These are phyloP conservation scores for Eira barbara DNA, from an alignment of 2,113 vertebrate genomes.

Conservation along the genomic window DNA sequence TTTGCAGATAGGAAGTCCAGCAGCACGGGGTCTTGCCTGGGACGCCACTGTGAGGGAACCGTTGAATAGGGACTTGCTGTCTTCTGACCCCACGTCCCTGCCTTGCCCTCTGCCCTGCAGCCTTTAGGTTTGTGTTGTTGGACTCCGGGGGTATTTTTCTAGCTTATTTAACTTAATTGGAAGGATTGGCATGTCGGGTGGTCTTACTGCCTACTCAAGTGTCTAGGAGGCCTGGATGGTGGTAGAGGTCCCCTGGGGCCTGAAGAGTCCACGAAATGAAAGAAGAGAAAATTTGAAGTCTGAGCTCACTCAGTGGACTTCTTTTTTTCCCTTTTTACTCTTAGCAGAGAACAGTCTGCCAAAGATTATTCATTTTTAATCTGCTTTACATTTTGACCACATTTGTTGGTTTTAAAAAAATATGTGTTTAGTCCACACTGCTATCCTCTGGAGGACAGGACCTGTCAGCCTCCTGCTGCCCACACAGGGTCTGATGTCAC, in stretches of 20 bases:
- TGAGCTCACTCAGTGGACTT: neutral
- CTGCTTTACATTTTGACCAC: neutral
- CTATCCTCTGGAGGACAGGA: neutral
- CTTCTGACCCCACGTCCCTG: neutral
- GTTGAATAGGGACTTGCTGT: rapidly evolving
- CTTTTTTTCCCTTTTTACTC: neutral
- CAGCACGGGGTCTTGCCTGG: neutral
- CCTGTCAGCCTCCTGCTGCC: neutral
- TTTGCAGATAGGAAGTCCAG: neutral
- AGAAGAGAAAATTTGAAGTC: neutral
- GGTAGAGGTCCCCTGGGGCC: neutral
- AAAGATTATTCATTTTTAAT: neutral
- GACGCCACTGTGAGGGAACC: neutral
- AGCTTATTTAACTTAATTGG: neutral
- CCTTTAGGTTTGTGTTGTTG: neutral
- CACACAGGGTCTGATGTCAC: neutral
- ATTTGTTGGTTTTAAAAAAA: neutral
- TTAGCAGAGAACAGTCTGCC: neutral
- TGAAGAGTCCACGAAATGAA: neutral
- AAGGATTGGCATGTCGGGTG: neutral
- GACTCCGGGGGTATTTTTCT: neutral
- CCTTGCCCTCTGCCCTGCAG: neutral
- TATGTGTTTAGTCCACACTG: neutral
- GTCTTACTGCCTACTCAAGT: neutral
- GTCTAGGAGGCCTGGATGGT: neutral